Percentiles rank a stretch among this genome's conserved stretches.
These are phyloP conservation scores for Latrodectus elegans DNA, from an alignment of 2,888 invertebrate species.

Conservation along the genomic window DNA sequence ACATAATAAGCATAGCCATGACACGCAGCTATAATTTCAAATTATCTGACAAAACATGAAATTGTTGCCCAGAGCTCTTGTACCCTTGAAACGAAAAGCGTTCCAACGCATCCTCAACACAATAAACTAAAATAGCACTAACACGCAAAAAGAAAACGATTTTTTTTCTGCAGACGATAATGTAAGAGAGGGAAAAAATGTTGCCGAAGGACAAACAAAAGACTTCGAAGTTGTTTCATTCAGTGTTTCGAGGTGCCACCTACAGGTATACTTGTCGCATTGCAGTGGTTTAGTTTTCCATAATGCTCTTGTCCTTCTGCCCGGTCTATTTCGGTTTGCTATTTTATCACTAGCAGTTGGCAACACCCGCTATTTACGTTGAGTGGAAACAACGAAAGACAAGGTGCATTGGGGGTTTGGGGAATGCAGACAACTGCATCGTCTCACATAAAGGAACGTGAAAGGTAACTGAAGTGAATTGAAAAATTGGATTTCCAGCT, in stretches of 20 bases:
- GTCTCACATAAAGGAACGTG: not conserved
- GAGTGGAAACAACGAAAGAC: constrained; percentile 29
- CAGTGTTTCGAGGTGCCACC: constrained; percentile 2
- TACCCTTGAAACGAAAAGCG: not conserved
- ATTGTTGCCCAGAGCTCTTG: not conserved
- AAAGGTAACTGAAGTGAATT: too few species aligned
- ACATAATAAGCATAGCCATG: too few species aligned
- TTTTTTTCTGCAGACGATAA: not conserved
- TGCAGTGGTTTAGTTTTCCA: constrained; percentile 60
- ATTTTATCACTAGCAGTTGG: constrained; percentile 48
- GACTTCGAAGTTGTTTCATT: not conserved
- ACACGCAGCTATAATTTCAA: too few species aligned
- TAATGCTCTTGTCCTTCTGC: constrained; percentile 32
- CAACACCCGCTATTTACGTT: constrained; percentile 20
- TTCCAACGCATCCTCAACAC: constrained; percentile 8
- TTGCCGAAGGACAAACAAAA: constrained; percentile 18
- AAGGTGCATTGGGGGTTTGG: constrained; percentile 11
- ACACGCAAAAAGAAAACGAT: constrained; percentile 6
- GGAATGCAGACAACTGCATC: constrained; percentile 26
- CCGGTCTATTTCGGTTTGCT: constrained; percentile 52
- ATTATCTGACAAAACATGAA: too few species aligned
- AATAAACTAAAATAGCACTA: constrained; percentile 55
- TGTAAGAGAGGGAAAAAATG: not conserved
- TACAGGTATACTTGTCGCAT: constrained; percentile 52
- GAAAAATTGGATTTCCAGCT: not conserved